Percentiles rank a stretch among this genome's conserved stretches.
Conservation (phyloP, 2,113 vertebrate genomes). For the Vidua macroura region DNA sequence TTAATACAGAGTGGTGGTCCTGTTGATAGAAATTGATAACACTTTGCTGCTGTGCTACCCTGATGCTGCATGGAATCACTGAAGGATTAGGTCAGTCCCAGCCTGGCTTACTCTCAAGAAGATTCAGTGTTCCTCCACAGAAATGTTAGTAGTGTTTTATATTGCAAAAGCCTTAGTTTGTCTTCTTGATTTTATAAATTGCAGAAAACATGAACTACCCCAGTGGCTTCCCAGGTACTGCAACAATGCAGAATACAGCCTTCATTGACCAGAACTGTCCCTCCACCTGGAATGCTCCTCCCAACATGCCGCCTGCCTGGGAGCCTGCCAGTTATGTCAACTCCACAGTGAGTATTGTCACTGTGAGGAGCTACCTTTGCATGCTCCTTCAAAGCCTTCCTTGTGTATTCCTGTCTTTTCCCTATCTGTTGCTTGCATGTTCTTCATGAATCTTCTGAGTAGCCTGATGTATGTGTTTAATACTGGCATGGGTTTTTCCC, state of each 20-base stretch:
- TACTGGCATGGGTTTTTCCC: neutral
- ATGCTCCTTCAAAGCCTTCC: neutral
- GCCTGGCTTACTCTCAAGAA: neutral
- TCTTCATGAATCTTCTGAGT: neutral
- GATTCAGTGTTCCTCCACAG: neutral
- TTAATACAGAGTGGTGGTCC: neutral
- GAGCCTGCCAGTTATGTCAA: conserved; percentile 68
- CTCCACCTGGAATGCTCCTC: conserved; percentile 70
- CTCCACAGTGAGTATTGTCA: conserved; percentile 71
- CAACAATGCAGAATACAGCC: conserved; percentile 70
- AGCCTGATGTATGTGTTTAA: neutral
- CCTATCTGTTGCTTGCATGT: neutral
- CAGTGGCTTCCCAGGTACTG: conserved; percentile 72
- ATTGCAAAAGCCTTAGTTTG: neutral
- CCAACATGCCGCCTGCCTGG: conserved; percentile 72
- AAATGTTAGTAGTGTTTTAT: neutral
- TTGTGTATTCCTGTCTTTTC: neutral
- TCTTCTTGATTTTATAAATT: neutral
- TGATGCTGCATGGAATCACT: neutral
- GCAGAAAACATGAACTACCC: conserved; percentile 79
- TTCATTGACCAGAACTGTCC: conserved; percentile 72
- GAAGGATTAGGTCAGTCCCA: neutral
- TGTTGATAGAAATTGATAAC: neutral
- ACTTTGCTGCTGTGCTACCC: neutral
- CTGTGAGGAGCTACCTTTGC: rapidly evolving